Conservation (phyloP, 2,113 vertebrate genomes). For the Pipa parva region DNA sequence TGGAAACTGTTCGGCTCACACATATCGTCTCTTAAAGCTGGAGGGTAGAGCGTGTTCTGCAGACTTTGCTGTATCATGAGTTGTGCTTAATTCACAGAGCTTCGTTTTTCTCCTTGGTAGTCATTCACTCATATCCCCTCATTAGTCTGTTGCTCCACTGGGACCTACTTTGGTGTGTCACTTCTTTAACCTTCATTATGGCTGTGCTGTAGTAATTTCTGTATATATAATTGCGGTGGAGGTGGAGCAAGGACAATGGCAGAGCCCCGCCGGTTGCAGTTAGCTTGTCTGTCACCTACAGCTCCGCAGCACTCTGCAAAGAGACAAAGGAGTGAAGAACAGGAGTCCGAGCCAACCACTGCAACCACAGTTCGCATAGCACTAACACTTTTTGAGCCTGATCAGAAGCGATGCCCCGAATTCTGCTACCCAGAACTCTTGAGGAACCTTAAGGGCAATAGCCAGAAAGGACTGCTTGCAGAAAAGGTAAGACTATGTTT, state of each 20-base stretch:
- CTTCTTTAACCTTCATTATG: background rate
- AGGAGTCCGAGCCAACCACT: conserved; percentile 48
- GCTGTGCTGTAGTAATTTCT: conserved; percentile 54
- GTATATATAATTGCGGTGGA: conserved; percentile 33
- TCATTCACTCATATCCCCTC: background rate
- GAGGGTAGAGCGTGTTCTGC: background rate
- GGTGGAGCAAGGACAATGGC: conserved; percentile 84
- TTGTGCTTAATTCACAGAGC: background rate
- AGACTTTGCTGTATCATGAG: background rate
- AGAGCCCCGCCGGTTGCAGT: conserved; percentile 72
- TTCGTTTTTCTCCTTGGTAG: background rate
- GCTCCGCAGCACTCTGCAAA: conserved; percentile 59
- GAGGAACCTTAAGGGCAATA: conserved; percentile 56
- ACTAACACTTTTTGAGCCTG: conserved; percentile 74
- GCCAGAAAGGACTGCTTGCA: conserved; percentile 47
- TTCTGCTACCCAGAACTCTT: conserved; percentile 83
- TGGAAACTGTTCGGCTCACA: background rate
- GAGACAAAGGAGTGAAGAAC: conserved; percentile 52
- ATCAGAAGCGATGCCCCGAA: conserved; percentile 79
- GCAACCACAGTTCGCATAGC: conserved; percentile 67
- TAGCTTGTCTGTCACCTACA: conserved; percentile 66
- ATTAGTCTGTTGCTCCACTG: background rate
- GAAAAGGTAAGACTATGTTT: conserved; percentile 68
- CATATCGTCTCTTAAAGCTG: background rate
- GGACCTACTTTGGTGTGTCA: background rate